phyloP scores from a whole-genome alignment of 2,113 vertebrate genomes.

The Polypterus bichir region DNA sequence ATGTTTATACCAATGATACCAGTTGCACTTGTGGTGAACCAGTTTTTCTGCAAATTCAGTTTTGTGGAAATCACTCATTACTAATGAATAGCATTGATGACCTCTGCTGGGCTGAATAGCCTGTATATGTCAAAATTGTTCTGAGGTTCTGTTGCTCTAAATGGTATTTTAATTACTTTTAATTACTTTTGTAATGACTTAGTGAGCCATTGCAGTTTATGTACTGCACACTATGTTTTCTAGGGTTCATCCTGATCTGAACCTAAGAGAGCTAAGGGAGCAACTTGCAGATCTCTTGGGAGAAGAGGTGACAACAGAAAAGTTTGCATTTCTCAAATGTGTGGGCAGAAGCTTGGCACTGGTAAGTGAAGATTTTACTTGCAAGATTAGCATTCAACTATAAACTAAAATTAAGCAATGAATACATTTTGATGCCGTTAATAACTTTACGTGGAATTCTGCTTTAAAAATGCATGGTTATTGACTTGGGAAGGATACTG shows the following conservation, averaged over 20 bases:
- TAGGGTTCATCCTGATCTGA: conserved; percentile 70
- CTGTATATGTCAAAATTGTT: too few species aligned
- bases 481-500: background rate
- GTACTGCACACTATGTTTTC: conserved; percentile 19
- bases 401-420: background rate
- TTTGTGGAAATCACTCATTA: too few species aligned
- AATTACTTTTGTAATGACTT: too few species aligned
- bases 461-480: background rate
- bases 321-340: conserved; percentile 77
- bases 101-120: too few species aligned
- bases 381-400: background rate
- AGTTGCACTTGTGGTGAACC: too few species aligned
- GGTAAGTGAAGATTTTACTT: conserved; percentile 46
- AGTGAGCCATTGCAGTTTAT: too few species aligned
- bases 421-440: background rate
- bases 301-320: conserved; percentile 46
- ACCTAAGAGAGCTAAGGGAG: conserved; percentile 56
- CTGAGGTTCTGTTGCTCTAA: too few species aligned
- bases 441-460: background rate
- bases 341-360: conserved; percentile 76
- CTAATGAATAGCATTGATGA: too few species aligned
- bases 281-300: conserved; percentile 57
- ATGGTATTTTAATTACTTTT: too few species aligned
- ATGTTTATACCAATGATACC: too few species aligned
- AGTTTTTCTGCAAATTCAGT: too few species aligned